Percentiles rank a stretch among this genome's conserved stretches.
phyloP scores from a whole-genome alignment of 2,797 vertebrate genomes.

The Lepus townsendii region DNA sequence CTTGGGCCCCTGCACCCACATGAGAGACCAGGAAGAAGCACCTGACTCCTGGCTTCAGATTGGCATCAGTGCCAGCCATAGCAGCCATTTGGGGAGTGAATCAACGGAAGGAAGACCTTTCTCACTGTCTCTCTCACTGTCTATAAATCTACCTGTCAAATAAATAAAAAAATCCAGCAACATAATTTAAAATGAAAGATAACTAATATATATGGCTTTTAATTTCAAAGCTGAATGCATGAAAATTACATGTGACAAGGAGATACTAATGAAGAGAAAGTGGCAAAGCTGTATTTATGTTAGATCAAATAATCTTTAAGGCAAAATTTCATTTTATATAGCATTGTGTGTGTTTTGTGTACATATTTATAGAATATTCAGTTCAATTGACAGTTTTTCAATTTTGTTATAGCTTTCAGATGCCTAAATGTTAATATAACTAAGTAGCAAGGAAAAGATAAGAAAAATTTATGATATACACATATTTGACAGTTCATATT shows the following conservation, averaged over 20 bases:
- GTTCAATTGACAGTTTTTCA: background rate
- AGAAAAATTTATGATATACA: background rate
- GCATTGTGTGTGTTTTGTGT: background rate
- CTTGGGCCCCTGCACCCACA: no score
- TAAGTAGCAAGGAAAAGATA: background rate
- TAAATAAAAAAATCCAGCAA: background rate
- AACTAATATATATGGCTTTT: background rate
- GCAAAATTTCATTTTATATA: background rate
- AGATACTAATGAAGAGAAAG: background rate
- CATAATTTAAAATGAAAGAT: background rate
- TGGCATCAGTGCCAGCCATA: no score
- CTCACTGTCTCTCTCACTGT: no score
- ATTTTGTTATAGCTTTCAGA: background rate
- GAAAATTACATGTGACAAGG: background rate
- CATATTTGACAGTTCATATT: background rate
- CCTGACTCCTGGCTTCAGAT: no score
- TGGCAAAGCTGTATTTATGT: background rate
- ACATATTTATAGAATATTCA: background rate
- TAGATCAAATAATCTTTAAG: background rate
- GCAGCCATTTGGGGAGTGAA: no score
- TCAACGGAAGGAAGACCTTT: no score
- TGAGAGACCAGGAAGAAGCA: no score
- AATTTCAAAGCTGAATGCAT: background rate
- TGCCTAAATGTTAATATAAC: background rate
- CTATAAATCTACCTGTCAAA: no score